A percentile compares a stretch with the other conserved stretches of the same genome.
phyloP scores from a whole-genome alignment of 2,888 invertebrate genomes.

The Orthosia incerta region DNA sequence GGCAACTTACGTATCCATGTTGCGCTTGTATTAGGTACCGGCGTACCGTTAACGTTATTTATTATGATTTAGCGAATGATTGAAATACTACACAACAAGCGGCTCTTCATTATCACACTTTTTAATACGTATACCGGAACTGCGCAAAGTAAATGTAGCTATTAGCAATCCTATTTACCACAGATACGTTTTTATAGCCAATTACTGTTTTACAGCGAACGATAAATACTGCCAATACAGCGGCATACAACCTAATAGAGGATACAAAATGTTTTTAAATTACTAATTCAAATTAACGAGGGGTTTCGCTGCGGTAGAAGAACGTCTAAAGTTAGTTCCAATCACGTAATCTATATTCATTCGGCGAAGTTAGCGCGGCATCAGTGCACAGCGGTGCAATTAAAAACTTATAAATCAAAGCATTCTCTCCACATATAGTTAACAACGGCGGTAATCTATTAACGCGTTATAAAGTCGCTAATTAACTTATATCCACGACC shows the following conservation, averaged over 20 bases:
- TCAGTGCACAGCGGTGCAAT: constrained; percentile 74
- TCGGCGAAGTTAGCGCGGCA: constrained; percentile 64
- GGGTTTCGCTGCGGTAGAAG: constrained; percentile 54
- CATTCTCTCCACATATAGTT: constrained; percentile 60
- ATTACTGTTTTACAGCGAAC: constrained; percentile 66
- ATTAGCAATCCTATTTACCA: constrained; percentile 67
- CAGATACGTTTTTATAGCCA: constrained; percentile 67
- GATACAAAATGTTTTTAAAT: constrained; percentile 67
- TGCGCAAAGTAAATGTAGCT: constrained; percentile 62
- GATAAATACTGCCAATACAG: constrained; percentile 64
- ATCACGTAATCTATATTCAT: constrained; percentile 76
- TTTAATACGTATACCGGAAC: constrained; percentile 64
- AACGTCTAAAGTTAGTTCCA: constrained; percentile 65
- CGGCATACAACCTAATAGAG: constrained; percentile 63
- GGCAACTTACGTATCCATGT: constrained; percentile 45
- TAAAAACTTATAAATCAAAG: constrained; percentile 84
- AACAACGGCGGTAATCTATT: constrained; percentile 62
- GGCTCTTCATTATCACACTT: constrained; percentile 62
- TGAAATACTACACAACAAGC: constrained; percentile 51
- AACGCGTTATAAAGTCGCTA: constrained; percentile 57
- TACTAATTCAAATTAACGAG: constrained; percentile 66
- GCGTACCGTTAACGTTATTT: constrained; percentile 45
- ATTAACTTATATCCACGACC: constrained; percentile 53
- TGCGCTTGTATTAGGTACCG: constrained; percentile 14
- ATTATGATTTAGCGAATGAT: constrained; percentile 48